phyloP scores from a whole-genome alignment of 2,113 vertebrate species.

The Platanista minor region DNA sequence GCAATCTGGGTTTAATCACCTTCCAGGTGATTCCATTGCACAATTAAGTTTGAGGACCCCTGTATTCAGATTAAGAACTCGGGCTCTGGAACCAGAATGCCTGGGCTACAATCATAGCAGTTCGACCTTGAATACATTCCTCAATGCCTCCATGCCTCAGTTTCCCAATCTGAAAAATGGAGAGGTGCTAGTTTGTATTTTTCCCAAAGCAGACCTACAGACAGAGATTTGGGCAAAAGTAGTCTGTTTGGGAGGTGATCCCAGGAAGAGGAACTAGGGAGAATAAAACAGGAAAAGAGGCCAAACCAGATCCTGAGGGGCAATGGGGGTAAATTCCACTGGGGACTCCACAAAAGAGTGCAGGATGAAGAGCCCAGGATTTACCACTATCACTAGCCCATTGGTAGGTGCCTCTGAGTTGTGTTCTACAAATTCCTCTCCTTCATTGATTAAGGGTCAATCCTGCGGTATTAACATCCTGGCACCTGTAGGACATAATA shows the following conservation, averaged over 20 bases:
- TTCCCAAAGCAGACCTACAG: background rate
- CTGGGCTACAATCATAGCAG: rapidly evolving
- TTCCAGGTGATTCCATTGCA: background rate
- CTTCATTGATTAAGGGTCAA: background rate
- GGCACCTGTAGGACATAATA: no score
- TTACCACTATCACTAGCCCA: background rate
- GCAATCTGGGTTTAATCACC: background rate
- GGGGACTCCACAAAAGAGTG: background rate
- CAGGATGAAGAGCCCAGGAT: background rate
- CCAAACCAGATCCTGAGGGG: background rate
- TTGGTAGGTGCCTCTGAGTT: background rate
- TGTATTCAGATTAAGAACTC: background rate
- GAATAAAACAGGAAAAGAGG: background rate
- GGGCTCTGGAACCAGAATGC: background rate
- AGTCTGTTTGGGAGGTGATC: background rate
- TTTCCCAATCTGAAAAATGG: background rate
- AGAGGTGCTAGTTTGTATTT: background rate
- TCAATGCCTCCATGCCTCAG: background rate
- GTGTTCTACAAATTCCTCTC: background rate
- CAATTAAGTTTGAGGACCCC: background rate
- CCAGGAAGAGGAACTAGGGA: background rate
- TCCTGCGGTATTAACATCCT: background rate
- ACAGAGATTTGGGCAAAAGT: background rate
- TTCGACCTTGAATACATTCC: background rate
- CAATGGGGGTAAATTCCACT: background rate